phyloP scores from a whole-genome alignment of 37 sponge, comb jelly and placozoan genomes.

The Agelas oroides region DNA sequence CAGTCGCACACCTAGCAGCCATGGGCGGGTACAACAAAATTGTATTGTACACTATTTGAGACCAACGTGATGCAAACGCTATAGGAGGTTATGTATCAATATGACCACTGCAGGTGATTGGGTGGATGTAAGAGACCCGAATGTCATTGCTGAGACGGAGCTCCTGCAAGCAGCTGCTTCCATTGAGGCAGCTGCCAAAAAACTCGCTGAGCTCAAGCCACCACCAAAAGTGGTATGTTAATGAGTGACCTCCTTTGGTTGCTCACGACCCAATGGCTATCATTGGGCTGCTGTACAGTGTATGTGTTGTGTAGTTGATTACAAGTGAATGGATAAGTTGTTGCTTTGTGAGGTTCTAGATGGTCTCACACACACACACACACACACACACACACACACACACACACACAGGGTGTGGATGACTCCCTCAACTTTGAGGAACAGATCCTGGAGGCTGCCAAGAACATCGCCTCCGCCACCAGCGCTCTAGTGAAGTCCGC shows the following conservation, averaged over 20 bases:
- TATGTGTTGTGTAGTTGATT: background rate
- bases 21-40: too few species aligned
- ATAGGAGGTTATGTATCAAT: too few species aligned
- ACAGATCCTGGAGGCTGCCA: constrained; percentile 95
- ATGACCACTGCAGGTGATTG: constrained; percentile 51
- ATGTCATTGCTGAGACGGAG: constrained; percentile 94
- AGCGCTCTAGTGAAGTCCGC: constrained; percentile 90
- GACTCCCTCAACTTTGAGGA: constrained; percentile 92
- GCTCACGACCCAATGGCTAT: background rate
- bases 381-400: too few species aligned
- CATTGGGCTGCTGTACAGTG: background rate
- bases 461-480: constrained; percentile 91
- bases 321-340: too few species aligned
- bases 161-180: constrained; percentile 94
- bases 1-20: too few species aligned
- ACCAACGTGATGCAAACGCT: too few species aligned
- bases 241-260: too few species aligned
- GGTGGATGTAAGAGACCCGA: constrained; percentile 90
- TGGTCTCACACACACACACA: too few species aligned
- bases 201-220: constrained; percentile 86
- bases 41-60: too few species aligned
- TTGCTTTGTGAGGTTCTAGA: too few species aligned
- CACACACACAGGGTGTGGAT: constrained; percentile 59
- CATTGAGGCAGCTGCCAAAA: constrained; percentile 97
- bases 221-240: constrained; percentile 29